phyloP scores from a whole-genome alignment of 2,888 invertebrate genomes.

The Temnothorax rugatulus region DNA sequence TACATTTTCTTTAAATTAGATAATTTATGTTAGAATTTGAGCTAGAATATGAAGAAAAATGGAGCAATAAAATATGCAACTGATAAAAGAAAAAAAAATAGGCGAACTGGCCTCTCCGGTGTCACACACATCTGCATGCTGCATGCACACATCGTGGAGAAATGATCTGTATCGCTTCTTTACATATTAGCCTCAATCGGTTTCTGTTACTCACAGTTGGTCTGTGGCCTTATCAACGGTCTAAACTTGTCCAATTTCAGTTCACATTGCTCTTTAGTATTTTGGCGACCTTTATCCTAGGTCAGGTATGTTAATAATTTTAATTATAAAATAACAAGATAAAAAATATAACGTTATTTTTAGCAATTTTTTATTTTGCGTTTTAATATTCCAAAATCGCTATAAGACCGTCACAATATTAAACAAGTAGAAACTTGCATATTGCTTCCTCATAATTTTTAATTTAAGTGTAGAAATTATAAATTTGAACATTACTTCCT shows the following conservation, averaged over 20 bases:
- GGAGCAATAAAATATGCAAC: neutral
- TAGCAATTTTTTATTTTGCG: neutral
- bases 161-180: neutral
- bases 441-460: too few species aligned
- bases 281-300: neutral
- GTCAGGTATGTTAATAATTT: constrained; percentile 9
- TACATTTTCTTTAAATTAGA: neutral
- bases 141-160: too few species aligned
- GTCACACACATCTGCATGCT: neutral
- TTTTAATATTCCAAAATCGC: neutral
- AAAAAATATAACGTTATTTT: neutral
- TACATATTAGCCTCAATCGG: neutral
- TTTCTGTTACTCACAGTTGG: constrained; percentile 1
- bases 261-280: neutral
- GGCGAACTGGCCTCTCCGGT: neutral
- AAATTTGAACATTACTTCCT: too few species aligned
- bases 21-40: neutral
- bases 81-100: neutral
- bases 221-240: constrained; percentile 34
- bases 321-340: neutral
- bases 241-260: neutral
- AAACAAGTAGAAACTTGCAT: too few species aligned
- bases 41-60: neutral
- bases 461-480: too few species aligned
- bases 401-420: neutral